Percentiles rank a stretch among this genome's conserved stretches.
These are phyloP conservation scores for Sebastes aleutianus DNA, from an alignment of 2,797 vertebrate species.

Conservation along the genomic window DNA sequence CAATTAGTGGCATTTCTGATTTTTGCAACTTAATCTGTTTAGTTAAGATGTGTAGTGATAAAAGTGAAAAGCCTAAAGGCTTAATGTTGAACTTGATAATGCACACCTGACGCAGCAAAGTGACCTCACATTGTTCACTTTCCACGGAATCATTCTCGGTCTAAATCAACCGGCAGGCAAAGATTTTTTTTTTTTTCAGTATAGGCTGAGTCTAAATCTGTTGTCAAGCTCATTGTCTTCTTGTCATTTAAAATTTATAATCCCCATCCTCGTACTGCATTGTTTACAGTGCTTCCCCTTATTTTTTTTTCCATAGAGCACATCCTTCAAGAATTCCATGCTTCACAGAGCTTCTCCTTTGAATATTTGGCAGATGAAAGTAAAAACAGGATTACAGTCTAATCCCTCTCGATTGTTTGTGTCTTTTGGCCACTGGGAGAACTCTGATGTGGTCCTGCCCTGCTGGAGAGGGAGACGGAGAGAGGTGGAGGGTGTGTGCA, in stretches of 20 bases:
- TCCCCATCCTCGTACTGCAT: constrained; percentile 53
- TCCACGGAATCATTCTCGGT: constrained; percentile 23
- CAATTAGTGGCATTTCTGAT: background rate
- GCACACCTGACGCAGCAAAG: background rate
- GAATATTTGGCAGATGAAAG: constrained; percentile 81
- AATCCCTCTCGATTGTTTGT: constrained; percentile 84
- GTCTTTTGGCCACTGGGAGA: constrained; percentile 76
- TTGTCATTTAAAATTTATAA: constrained; percentile 74
- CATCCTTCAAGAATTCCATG: constrained; percentile 70
- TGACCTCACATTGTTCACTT: constrained; percentile 30
- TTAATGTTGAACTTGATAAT: background rate
- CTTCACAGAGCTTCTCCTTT: constrained; percentile 69
- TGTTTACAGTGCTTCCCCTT: constrained; percentile 71
- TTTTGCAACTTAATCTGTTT: background rate
- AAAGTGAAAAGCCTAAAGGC: background rate
- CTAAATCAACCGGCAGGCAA: constrained; percentile 27
- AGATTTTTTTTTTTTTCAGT: constrained; percentile 42
- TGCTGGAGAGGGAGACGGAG: constrained; percentile 51
- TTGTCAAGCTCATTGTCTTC: constrained; percentile 61
- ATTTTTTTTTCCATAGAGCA: constrained; percentile 65
- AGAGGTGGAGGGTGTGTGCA: constrained; percentile 1
- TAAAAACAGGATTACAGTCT: constrained; percentile 82
- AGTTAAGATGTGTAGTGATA: background rate
- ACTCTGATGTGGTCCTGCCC: constrained; percentile 73
- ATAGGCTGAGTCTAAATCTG: constrained; percentile 45